phyloP scores from a whole-genome alignment of 2,113 vertebrate genomes.

The Pterocles orientalis region DNA sequence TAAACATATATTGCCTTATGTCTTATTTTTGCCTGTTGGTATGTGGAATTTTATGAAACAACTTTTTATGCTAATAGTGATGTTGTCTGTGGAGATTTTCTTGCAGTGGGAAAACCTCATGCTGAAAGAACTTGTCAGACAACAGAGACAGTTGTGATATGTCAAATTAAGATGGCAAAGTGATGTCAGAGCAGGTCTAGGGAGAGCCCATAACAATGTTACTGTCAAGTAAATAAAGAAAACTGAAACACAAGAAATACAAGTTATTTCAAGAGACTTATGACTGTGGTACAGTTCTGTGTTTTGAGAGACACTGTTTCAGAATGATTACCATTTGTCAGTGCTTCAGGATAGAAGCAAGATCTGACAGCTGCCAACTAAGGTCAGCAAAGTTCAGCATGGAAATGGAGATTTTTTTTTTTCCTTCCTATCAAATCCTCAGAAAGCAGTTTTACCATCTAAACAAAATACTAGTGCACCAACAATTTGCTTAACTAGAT shows the following conservation, averaged over 20 bases:
- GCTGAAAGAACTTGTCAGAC: slow-evolving; percentile 50
- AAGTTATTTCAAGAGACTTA: slow-evolving; percentile 23
- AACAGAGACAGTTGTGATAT: slow-evolving; percentile 39
- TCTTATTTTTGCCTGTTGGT: neutral
- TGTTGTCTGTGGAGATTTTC: slow-evolving; percentile 19
- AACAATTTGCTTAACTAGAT: neutral
- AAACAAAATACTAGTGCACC: neutral
- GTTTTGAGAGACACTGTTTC: slow-evolving; percentile 15
- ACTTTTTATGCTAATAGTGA: neutral
- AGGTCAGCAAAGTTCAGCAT: neutral
- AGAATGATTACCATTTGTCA: slow-evolving; percentile 33
- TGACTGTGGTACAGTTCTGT: neutral
- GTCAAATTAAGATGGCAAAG: slow-evolving; percentile 62
- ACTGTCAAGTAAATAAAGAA: slow-evolving; percentile 63
- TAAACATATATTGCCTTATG: neutral
- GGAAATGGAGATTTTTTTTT: neutral
- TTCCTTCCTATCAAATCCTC: neutral
- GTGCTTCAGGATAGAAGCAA: neutral
- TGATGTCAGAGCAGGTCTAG: slow-evolving; percentile 46
- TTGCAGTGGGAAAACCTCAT: neutral
- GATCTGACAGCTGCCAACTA: neutral
- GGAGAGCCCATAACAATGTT: slow-evolving; percentile 47
- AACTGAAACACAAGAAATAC: slow-evolving; percentile 53
- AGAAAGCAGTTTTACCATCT: neutral
- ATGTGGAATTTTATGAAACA: neutral